Conservation (phyloP, 37 sponge, comb jelly and placozoan species). For the Bolinopsis microptera region DNA sequence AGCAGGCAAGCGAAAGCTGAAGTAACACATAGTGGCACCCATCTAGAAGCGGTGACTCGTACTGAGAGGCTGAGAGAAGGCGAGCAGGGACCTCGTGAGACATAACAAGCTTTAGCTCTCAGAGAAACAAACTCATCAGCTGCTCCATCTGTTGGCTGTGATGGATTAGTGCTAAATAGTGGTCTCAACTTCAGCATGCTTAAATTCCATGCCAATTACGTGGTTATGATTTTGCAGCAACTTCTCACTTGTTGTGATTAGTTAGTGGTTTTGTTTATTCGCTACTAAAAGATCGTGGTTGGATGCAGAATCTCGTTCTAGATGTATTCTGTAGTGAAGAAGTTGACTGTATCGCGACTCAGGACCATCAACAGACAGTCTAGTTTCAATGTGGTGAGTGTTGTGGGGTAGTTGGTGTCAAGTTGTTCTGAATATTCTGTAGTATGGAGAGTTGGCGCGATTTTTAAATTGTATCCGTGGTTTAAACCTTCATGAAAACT, state of each 20-base stretch:
- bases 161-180: no score
- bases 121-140: no score
- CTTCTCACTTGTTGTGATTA: not conserved
- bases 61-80: no score
- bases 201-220: not conserved
- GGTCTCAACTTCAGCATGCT: not conserved
- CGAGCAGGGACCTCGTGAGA: no score
- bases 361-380: not conserved
- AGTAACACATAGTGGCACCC: not conserved
- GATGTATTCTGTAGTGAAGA: conserved; percentile 58
- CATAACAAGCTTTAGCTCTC: no score
- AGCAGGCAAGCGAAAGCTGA: not conserved
- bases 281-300: not conserved
- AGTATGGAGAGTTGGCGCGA: no score
- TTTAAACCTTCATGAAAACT: not conserved
- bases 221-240: not conserved
- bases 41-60: not conserved
- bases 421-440: no score
- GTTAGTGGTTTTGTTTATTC: not conserved
- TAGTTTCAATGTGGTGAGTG: not conserved
- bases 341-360: not conserved
- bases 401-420: no score
- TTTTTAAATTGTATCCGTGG: no score
- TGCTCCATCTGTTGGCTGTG: not conserved
- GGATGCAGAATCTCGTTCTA: not conserved